Conservation (phyloP, 1,140 invertebrate genomes). For the Lepidurus couesii region DNA sequence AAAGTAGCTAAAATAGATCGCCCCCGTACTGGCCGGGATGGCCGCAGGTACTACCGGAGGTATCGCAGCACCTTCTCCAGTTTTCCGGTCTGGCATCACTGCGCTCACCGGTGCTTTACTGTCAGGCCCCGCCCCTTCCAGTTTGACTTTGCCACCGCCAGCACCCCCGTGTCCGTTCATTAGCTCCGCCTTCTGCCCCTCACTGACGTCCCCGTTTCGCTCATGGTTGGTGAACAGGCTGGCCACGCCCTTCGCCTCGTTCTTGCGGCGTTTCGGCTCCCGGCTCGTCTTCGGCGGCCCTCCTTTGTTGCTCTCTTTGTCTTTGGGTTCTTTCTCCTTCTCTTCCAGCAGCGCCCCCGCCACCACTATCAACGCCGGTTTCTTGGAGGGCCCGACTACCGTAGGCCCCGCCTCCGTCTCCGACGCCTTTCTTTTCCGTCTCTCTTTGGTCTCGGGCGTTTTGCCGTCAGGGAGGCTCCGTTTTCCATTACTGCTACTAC, state of each 20-base stretch:
- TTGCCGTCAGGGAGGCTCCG: background rate
- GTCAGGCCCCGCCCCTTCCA: constrained; percentile 25
- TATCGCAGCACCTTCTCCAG: background rate
- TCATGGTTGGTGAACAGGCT: background rate
- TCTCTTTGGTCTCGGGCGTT: constrained; percentile 31
- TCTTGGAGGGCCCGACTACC: background rate
- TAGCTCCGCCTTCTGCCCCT: constrained; percentile 28
- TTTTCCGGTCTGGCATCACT: background rate
- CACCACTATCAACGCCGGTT: background rate
- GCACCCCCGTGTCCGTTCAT: background rate
- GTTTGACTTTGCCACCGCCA: constrained; percentile 16
- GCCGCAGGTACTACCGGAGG: constrained; percentile 23
- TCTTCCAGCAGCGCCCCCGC: background rate
- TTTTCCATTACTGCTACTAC: background rate
- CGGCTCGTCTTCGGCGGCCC: too few relatives aligned
- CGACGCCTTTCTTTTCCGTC: constrained; percentile 28
- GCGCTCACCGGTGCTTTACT: background rate
- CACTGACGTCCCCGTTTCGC: background rate
- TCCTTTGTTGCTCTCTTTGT: background rate
- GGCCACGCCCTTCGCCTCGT: background rate
- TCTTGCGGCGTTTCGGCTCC: background rate
- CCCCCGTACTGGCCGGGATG: constrained; percentile 4
- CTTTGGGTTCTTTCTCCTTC: background rate
- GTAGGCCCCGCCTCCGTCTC: background rate
- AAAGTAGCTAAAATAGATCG: constrained; percentile 45